phyloP scores from a whole-genome alignment of 2,113 vertebrate genomes.

The Greenwoodochromis staneri region DNA sequence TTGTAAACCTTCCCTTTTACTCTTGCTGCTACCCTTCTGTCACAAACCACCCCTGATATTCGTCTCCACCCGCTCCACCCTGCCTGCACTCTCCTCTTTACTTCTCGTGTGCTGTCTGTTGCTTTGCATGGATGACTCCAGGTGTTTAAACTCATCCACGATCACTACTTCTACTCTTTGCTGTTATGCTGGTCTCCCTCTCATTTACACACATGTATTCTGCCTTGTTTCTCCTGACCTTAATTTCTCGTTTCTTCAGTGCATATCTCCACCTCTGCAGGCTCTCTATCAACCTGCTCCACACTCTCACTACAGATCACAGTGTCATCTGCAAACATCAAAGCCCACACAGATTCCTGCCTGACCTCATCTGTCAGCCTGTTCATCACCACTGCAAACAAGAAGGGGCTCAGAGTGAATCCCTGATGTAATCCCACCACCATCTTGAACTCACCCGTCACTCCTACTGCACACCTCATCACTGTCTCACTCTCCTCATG shows the following conservation, averaged over 20 bases:
- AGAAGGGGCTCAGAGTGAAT: background rate
- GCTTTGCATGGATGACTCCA: background rate
- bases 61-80: background rate
- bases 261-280: background rate
- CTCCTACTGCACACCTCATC: background rate
- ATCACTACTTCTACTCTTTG: background rate
- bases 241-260: background rate
- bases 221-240: background rate
- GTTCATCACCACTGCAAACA: background rate
- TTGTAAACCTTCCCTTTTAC: background rate
- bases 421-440: background rate
- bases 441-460: background rate
- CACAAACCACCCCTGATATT: background rate
- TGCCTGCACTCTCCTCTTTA: fast-evolving
- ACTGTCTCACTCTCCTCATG: background rate
- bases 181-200: background rate
- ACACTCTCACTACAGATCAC: background rate
- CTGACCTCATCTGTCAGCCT: background rate
- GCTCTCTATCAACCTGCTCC: background rate
- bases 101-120: fast-evolving
- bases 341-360: background rate
- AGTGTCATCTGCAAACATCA: background rate
- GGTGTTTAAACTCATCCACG: background rate
- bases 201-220: background rate
- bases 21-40: background rate